Conservation (phyloP, 1,140 invertebrate species). For the Heliconius nattereri region DNA sequence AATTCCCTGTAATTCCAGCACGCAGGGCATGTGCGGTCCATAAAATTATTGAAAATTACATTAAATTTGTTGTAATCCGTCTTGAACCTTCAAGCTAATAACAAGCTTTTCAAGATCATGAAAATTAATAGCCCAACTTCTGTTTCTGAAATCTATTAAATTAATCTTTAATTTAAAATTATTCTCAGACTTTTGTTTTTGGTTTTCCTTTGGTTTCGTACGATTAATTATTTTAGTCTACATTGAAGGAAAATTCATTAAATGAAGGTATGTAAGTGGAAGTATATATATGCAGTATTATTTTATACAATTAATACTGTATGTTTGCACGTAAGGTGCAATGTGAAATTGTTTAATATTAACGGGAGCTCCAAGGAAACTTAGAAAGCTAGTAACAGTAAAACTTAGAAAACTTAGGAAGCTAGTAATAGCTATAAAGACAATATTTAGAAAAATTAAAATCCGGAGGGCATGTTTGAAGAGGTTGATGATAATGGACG, state of each 20-base stretch:
- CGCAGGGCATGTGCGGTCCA: too few species aligned
- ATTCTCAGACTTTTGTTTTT: conserved; percentile 10
- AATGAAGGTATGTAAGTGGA: background rate
- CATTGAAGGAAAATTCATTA: background rate
- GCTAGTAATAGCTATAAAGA: too few species aligned
- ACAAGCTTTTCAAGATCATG: conserved; percentile 8
- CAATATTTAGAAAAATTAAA: too few species aligned
- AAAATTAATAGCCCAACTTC: conserved; percentile 7
- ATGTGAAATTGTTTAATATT: background rate
- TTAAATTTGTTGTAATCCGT: background rate
- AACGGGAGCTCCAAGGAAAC: background rate
- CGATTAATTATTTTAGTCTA: conserved; percentile 20
- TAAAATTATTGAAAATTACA: background rate
- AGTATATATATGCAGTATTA: background rate
- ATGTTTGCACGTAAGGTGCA: background rate
- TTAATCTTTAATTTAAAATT: conserved; percentile 12
- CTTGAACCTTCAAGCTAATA: background rate
- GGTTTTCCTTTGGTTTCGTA: conserved; percentile 16
- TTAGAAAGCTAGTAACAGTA: too few species aligned
- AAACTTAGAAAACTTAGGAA: background rate
- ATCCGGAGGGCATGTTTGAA: too few species aligned
- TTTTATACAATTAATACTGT: background rate
- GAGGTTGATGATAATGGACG: too few species aligned
- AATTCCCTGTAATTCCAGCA: too few species aligned
- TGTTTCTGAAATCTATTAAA: conserved; percentile 28